Evolutionary conservation across 35 echinoderm and acorn worm species (phyloP).

Genomic region (Lytechinus pictus): DNA sequence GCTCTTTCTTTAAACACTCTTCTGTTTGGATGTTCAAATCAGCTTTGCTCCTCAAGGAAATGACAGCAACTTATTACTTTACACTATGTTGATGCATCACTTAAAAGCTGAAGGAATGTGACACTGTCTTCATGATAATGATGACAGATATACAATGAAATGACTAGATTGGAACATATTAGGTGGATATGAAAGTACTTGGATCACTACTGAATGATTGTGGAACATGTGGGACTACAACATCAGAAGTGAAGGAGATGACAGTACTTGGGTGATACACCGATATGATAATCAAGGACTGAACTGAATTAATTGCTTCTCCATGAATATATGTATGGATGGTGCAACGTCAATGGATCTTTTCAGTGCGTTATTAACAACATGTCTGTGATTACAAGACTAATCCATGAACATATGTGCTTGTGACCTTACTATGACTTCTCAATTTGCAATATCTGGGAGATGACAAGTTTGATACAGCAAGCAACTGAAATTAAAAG

Average conservation of each 20-base stretch:
- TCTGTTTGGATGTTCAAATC: neutral
- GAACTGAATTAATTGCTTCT: neutral
- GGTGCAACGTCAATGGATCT: neutral
- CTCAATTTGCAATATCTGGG: neutral
- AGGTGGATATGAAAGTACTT: neutral
- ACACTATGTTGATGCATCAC: neutral
- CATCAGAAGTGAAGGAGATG: neutral
- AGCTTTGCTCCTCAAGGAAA: neutral
- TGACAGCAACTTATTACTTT: neutral
- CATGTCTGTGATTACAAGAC: slow-evolving; percentile 10
- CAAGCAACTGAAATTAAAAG: neutral
- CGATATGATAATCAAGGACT: neutral
- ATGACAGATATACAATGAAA: neutral
- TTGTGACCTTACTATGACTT: slow-evolving; percentile 11
- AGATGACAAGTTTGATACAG: neutral
- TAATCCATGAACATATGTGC: neutral
- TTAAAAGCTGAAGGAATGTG: neutral
- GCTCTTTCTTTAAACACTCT: neutral
- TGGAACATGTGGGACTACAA: slow-evolving; percentile 16
- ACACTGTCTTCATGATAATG: neutral
- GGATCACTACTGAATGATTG: neutral
- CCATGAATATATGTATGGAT: neutral
- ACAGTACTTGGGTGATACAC: neutral
- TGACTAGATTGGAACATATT: neutral
- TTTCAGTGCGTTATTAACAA: neutral